Conservation (phyloP, 2,888 invertebrate genomes). For the Chymomyza procnemis region DNA sequence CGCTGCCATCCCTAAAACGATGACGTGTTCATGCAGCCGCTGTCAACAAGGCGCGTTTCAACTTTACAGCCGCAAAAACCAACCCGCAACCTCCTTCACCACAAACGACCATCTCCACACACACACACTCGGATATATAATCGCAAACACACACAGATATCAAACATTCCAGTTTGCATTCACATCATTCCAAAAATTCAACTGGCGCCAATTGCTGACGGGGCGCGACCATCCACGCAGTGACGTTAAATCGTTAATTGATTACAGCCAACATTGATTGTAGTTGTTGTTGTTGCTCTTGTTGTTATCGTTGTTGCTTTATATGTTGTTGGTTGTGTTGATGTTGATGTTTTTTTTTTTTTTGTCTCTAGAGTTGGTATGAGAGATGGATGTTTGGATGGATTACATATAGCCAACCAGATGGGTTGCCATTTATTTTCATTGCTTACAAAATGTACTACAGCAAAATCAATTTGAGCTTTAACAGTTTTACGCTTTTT, state of each 20-base stretch:
- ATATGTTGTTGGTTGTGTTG: conserved; percentile 17
- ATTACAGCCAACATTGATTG: conserved; percentile 72
- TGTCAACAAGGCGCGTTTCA: conserved; percentile 61
- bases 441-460: neutral
- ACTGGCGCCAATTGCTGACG: conserved; percentile 57
- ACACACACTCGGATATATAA: neutral
- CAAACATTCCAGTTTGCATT: neutral
- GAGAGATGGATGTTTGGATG: conserved; percentile 38
- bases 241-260: conserved; percentile 73
- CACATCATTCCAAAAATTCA: neutral
- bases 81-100: conserved; percentile 16
- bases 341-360: conserved; percentile 21
- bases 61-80: conserved; percentile 42
- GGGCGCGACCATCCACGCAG: conserved; percentile 42
- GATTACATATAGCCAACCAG: conserved; percentile 29
- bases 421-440: neutral
- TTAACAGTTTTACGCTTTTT: conserved; percentile 33
- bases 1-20: conserved; percentile 20
- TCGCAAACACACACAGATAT: no score
- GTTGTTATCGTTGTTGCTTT: conserved; percentile 35
- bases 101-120: neutral
- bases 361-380: conserved; percentile 3
- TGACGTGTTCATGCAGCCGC: conserved; percentile 67
- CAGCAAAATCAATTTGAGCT: conserved; percentile 46
- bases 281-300: conserved; percentile 50